phyloP scores from a whole-genome alignment of 2,888 invertebrate species.

The Torymus texanus region DNA sequence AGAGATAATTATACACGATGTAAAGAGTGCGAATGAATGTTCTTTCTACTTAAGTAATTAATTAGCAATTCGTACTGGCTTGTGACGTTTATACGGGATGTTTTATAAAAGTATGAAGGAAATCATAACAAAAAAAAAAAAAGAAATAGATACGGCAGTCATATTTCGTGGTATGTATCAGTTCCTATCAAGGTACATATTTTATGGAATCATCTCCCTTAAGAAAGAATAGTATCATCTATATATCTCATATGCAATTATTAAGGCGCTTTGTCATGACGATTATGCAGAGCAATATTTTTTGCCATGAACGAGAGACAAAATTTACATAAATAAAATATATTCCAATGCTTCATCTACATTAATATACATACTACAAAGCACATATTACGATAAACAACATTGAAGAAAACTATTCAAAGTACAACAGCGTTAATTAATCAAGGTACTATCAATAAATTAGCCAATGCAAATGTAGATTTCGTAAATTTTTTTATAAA shows the following conservation, averaged over 20 bases:
- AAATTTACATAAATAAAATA: slow-evolving; percentile 42
- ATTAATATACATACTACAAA: slow-evolving; percentile 36
- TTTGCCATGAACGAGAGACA: slow-evolving; percentile 50
- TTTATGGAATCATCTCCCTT: slow-evolving; percentile 60
- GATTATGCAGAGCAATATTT: slow-evolving; percentile 51
- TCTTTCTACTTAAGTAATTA: slow-evolving; percentile 67
- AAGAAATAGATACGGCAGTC: slow-evolving; percentile 24
- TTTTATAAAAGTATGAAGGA: slow-evolving; percentile 62
- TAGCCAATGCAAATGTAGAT: slow-evolving; percentile 26
- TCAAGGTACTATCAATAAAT: slow-evolving; percentile 25
- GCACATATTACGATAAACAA: slow-evolving; percentile 31
- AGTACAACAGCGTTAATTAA: slow-evolving; percentile 50
- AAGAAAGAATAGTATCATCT: slow-evolving; percentile 43
- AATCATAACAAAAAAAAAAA: slow-evolving; percentile 4
- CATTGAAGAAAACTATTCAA: slow-evolving; percentile 42
- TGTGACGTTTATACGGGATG: slow-evolving; percentile 65
- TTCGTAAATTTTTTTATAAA: slow-evolving; percentile 13
- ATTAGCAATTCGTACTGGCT: slow-evolving; percentile 64
- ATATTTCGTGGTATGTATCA: slow-evolving; percentile 61
- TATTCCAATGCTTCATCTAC: slow-evolving; percentile 32
- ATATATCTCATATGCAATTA: slow-evolving; percentile 37
- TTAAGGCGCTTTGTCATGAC: slow-evolving; percentile 41
- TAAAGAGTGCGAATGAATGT: slow-evolving; percentile 65
- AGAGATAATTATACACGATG: slow-evolving; percentile 59
- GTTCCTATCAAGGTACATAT: slow-evolving; percentile 65